Evolutionary conservation across 2,113 vertebrate species (phyloP).

Genomic region (Peromyscus maniculatus): DNA sequence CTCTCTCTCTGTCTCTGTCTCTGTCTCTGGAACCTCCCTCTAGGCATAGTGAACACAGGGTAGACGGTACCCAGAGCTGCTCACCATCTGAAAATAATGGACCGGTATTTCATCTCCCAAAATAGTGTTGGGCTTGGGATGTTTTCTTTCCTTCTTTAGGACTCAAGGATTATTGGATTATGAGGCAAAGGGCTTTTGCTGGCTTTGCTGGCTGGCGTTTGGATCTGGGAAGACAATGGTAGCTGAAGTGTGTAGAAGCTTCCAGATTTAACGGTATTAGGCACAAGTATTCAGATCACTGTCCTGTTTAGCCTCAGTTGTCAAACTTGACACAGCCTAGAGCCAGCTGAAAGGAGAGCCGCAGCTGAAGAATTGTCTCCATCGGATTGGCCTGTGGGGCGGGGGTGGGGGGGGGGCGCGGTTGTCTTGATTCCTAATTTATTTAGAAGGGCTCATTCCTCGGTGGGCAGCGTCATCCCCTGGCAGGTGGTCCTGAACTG

Average conservation of each 20-base stretch:
- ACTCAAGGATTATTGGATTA: slow-evolving; percentile 64
- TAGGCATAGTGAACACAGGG: slow-evolving; percentile 10
- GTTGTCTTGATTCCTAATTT: background rate
- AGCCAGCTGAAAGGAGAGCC: background rate
- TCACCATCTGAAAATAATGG: background rate
- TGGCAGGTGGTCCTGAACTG: background rate
- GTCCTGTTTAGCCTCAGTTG: background rate
- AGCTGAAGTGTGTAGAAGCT: background rate
- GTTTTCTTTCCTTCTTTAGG: background rate
- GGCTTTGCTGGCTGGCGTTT: background rate
- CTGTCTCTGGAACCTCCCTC: slow-evolving; percentile 45
- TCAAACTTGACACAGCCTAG: background rate
- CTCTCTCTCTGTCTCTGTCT: background rate
- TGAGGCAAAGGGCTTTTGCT: slow-evolving; percentile 39
- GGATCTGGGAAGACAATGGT: background rate
- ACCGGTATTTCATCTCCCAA: slow-evolving; percentile 44
- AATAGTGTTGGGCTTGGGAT: slow-evolving; percentile 58
- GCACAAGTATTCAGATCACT: background rate
- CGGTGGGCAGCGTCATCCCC: background rate
- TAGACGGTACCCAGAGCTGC: no score
- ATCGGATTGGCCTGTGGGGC: background rate
- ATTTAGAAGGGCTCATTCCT: background rate
- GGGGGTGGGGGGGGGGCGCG: no score
- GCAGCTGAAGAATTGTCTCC: background rate
- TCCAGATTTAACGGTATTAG: background rate